Evolutionary conservation across 2,888 invertebrate genomes (phyloP).

Genomic region (Dryococelus australis): DNA sequence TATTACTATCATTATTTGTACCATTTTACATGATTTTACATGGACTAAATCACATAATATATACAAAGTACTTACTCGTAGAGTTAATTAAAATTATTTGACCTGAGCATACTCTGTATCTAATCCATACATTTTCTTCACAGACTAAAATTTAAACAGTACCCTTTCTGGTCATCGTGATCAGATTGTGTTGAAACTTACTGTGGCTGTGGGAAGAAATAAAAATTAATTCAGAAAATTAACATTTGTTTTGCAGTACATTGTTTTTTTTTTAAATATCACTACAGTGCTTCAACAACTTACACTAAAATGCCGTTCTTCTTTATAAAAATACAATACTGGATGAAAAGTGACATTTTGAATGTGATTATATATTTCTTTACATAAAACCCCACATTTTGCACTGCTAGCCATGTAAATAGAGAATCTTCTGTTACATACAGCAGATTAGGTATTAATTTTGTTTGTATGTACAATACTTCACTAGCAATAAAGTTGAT

Average conservation of each 20-base stretch:
- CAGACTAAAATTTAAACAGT: constrained; percentile 20
- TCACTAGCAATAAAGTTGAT: no score
- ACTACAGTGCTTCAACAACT: no score
- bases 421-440: no score
- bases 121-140: constrained; percentile 12
- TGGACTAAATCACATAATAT: constrained; percentile 31
- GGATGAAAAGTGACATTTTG: no score
- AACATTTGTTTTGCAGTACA: background rate
- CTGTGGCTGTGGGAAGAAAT: background rate
- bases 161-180: background rate
- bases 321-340: no score
- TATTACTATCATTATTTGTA: constrained; percentile 42
- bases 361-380: no score
- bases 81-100: constrained; percentile 7
- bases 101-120: constrained; percentile 33
- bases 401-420: no score
- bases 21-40: constrained; percentile 42
- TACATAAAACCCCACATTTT: no score
- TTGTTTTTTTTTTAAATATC: background rate
- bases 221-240: background rate
- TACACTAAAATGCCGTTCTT: no score
- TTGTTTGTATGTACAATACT: no score
- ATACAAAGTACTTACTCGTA: constrained; percentile 34
- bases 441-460: no score
- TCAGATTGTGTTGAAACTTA: background rate